phyloP scores from a whole-genome alignment of 2,888 invertebrate species.

The Steromphala cineraria region DNA sequence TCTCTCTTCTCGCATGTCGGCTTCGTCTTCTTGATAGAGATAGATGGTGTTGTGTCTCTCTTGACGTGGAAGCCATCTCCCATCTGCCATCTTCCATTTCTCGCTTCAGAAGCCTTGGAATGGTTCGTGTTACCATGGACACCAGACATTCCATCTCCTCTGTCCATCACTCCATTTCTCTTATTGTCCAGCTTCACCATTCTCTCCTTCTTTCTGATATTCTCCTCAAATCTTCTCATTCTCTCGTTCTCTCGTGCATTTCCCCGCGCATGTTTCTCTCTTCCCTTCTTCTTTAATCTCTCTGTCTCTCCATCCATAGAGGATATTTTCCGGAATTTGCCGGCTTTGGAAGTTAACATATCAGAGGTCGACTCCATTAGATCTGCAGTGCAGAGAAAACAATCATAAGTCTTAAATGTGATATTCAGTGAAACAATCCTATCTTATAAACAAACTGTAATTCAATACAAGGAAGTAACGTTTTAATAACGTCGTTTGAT shows the following conservation, averaged over 20 bases:
- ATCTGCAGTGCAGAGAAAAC: no score
- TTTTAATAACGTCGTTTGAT: no score
- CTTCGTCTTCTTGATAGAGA: background rate
- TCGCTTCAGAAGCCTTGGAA: background rate
- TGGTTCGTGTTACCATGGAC: background rate
- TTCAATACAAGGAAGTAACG: no score
- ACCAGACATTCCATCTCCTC: background rate
- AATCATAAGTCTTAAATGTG: no score
- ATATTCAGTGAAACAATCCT: no score
- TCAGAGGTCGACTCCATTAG: no score
- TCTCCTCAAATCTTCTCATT: background rate
- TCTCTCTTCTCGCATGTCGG: background rate
- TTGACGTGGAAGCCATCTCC: background rate
- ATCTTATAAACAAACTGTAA: no score
- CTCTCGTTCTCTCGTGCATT: background rate
- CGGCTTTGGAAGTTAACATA: background rate
- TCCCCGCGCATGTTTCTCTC: background rate
- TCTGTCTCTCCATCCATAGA: background rate
- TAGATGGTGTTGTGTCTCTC: background rate
- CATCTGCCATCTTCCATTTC: background rate
- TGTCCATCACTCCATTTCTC: background rate
- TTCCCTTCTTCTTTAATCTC: background rate
- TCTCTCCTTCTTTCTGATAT: background rate
- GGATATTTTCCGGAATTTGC: background rate
- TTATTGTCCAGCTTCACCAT: background rate